A percentile compares a stretch with the other conserved stretches of the same genome.
phyloP scores from a whole-genome alignment of 2,797 vertebrate genomes.

The Darevskia nairensis region DNA sequence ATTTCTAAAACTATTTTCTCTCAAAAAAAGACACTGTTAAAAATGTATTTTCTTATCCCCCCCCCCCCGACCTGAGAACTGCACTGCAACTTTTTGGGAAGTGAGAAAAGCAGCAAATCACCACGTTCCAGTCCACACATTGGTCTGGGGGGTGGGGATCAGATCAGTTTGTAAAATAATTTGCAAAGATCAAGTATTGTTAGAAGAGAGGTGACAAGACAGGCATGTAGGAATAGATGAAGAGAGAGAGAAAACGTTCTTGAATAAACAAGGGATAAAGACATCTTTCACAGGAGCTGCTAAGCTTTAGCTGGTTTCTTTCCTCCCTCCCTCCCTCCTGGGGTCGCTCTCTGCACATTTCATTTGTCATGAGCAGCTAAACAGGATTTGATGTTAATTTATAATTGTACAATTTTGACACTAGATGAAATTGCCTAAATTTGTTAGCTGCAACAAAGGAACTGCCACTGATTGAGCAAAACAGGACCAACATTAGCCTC shows the following conservation, averaged over 20 bases:
- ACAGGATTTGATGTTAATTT: neutral
- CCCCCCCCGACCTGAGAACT: neutral
- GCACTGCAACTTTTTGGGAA: neutral
- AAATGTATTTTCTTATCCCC: too few species aligned
- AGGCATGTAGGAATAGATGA: neutral
- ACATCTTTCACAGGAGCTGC: neutral
- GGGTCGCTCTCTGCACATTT: neutral
- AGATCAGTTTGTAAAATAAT: neutral
- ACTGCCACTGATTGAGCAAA: too few species aligned
- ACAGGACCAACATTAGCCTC: too few species aligned
- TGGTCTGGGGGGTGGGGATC: too few species aligned
- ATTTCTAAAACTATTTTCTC: neutral
- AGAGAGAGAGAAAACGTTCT: neutral
- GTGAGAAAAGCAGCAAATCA: neutral
- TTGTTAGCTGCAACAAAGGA: too few species aligned
- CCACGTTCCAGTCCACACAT: neutral
- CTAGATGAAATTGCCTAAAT: too few species aligned
- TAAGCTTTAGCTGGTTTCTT: neutral
- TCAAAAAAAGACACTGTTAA: neutral
- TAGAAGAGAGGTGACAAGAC: neutral
- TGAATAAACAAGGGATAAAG: slow-evolving; percentile 2
- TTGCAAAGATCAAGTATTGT: neutral
- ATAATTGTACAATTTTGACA: too few species aligned
- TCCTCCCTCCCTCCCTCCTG: neutral
- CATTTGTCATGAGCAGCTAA: neutral